Evolutionary conservation across 23 tunicate species (phyloP).

Genomic region (Trididemnum miniatum): DNA sequence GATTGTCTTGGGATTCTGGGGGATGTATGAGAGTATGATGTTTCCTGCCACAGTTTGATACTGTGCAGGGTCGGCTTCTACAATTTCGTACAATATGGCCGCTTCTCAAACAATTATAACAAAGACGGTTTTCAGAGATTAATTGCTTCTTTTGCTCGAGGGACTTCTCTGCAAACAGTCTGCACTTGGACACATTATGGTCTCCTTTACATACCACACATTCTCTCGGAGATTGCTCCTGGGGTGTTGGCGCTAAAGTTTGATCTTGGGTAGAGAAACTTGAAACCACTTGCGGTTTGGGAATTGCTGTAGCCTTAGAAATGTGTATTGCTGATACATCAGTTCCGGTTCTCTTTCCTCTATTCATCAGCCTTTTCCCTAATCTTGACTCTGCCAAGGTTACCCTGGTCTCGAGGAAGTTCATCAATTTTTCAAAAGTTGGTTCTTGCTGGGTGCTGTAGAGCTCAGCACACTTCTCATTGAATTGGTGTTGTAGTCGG

Average conservation of each 20-base stretch:
- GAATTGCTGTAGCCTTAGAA: not conserved
- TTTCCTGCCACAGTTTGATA: not conserved
- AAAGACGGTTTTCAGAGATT: not conserved
- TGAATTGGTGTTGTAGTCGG: not conserved
- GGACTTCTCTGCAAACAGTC: not conserved
- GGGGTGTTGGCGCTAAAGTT: not conserved
- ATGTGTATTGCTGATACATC: not conserved
- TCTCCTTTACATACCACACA: not conserved
- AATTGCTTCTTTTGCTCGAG: not conserved
- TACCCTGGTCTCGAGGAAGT: not conserved
- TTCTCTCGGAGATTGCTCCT: not conserved
- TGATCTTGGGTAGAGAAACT: not conserved
- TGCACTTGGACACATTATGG: not conserved
- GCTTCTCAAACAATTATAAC: not conserved
- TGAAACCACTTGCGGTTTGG: not conserved
- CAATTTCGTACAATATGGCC: not conserved
- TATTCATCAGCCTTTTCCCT: not conserved
- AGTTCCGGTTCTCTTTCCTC: not conserved
- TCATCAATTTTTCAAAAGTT: not conserved
- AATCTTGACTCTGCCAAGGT: not conserved
- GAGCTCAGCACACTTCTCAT: not conserved
- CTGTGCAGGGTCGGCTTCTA: not conserved
- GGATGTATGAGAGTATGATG: not conserved
- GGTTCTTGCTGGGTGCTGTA: not conserved
- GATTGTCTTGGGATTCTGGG: not conserved